phyloP scores from a whole-genome alignment of 2,113 vertebrate genomes.

The Chunga burmeisteri region DNA sequence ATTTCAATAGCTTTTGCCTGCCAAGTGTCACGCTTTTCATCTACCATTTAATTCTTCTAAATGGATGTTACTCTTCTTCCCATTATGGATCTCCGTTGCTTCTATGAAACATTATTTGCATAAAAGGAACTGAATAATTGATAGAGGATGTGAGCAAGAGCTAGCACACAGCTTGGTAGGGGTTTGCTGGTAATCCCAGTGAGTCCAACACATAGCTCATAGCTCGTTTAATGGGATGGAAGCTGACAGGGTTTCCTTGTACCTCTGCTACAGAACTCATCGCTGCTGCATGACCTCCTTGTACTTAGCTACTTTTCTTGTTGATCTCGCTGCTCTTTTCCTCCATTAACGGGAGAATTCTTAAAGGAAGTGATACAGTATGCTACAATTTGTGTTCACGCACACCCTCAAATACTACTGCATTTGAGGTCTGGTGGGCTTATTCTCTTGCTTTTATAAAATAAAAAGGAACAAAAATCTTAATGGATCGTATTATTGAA shows the following conservation, averaged over 20 bases:
- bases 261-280: slow-evolving; percentile 73
- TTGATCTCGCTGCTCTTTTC: slow-evolving; percentile 45
- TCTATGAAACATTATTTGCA: slow-evolving; percentile 78
- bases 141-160: slow-evolving; percentile 72
- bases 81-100: slow-evolving; percentile 52
- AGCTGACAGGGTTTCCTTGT: slow-evolving; percentile 80
- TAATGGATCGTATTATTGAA: background rate
- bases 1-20: slow-evolving; percentile 7
- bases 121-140: slow-evolving; percentile 84
- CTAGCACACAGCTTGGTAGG: slow-evolving; percentile 61
- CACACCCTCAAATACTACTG: background rate
- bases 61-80: slow-evolving; percentile 53
- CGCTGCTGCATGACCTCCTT: slow-evolving; percentile 54
- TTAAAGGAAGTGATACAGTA: background rate
- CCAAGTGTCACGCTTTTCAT: slow-evolving; percentile 34
- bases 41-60: slow-evolving; percentile 67
- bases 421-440: background rate
- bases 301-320: slow-evolving; percentile 53
- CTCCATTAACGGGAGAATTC: slow-evolving; percentile 54
- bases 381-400: background rate
- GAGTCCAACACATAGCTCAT: slow-evolving; percentile 75
- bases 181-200: slow-evolving; percentile 55
- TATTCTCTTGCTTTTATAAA: background rate
- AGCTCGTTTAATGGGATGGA: slow-evolving; percentile 84
- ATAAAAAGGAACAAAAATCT: background rate